These are phyloP conservation scores for Zoanthus sansibaricus DNA, from an alignment of 92 coral and sea anemone species.

Conservation along the genomic window DNA sequence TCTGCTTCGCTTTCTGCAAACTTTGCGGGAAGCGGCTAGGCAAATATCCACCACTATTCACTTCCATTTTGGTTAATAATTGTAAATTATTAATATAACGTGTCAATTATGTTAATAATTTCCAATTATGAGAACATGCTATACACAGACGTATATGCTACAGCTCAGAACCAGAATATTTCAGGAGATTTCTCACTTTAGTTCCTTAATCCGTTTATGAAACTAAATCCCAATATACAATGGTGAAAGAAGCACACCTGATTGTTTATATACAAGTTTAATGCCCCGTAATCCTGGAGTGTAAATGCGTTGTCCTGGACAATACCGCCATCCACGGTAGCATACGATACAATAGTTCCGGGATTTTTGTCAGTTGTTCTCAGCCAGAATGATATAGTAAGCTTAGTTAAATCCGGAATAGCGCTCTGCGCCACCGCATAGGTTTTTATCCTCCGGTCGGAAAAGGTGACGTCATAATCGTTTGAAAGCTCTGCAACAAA, in stretches of 20 bases:
- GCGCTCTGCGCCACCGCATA: slow-evolving; percentile 60
- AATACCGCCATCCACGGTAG: slow-evolving; percentile 55
- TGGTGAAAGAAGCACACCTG: slow-evolving; percentile 15
- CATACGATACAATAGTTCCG: slow-evolving; percentile 77
- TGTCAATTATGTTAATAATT: too few relatives aligned
- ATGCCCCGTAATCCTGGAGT: slow-evolving; percentile 77
- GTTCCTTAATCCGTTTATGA: too few relatives aligned
- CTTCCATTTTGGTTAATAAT: too few relatives aligned
- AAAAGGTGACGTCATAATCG: slow-evolving; percentile 77
- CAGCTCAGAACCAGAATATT: too few relatives aligned
- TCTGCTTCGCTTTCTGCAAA: too few relatives aligned
- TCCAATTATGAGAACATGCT: too few relatives aligned
- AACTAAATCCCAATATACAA: too few relatives aligned
- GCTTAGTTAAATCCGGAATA: slow-evolving; percentile 66
- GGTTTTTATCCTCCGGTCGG: slow-evolving; percentile 60
- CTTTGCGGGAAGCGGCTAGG: too few relatives aligned
- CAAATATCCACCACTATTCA: too few relatives aligned
- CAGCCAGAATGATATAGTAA: slow-evolving; percentile 80
- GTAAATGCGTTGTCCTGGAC: slow-evolving; percentile 84
- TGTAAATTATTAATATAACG: too few relatives aligned
- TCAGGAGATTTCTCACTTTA: too few relatives aligned
- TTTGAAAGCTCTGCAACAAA: slow-evolving; percentile 65
- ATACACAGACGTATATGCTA: too few relatives aligned
- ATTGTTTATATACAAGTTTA: slow-evolving; percentile 75
- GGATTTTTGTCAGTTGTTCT: slow-evolving; percentile 75